Evolutionary conservation across 2,888 invertebrate species (phyloP).

Genomic region (Pimpla rufipes): DNA sequence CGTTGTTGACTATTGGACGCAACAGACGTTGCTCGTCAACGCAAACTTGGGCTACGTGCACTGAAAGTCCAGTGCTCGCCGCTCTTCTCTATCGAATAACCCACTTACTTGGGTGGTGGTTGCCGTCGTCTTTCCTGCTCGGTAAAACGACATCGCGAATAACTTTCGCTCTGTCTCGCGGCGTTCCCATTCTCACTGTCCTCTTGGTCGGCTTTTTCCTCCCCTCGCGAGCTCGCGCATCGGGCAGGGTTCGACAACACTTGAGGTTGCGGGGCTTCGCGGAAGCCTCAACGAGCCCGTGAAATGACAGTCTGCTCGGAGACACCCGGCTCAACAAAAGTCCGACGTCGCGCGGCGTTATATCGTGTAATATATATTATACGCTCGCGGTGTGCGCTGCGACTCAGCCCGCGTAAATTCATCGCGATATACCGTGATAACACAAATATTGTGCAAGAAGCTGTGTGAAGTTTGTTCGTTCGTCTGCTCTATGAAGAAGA

Average conservation of each 20-base stretch:
- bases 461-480: neutral
- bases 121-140: slow-evolving; percentile 32
- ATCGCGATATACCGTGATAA: slow-evolving; percentile 11
- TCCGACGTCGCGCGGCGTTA: slow-evolving; percentile 34
- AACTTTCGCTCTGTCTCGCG: slow-evolving; percentile 37
- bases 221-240: slow-evolving; percentile 24
- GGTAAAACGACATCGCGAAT: slow-evolving; percentile 53
- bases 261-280: slow-evolving; percentile 78
- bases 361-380: slow-evolving; percentile 35
- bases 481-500: slow-evolving; percentile 42
- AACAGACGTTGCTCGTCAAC: slow-evolving; percentile 10
- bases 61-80: slow-evolving; percentile 23
- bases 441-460: slow-evolving; percentile 15
- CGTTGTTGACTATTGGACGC: too few relatives aligned
- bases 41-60: slow-evolving; percentile 40
- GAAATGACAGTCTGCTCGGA: slow-evolving; percentile 78
- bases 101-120: slow-evolving; percentile 72
- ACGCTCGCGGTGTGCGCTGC: neutral
- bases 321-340: slow-evolving; percentile 69
- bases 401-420: slow-evolving; percentile 21
- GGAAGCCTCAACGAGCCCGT: slow-evolving; percentile 79
- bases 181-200: slow-evolving; percentile 11
- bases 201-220: slow-evolving; percentile 36
- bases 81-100: slow-evolving; percentile 70
- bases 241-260: slow-evolving; percentile 81